phyloP scores from a whole-genome alignment of 2,888 invertebrate genomes.

The Lasioglossum calceatum region DNA sequence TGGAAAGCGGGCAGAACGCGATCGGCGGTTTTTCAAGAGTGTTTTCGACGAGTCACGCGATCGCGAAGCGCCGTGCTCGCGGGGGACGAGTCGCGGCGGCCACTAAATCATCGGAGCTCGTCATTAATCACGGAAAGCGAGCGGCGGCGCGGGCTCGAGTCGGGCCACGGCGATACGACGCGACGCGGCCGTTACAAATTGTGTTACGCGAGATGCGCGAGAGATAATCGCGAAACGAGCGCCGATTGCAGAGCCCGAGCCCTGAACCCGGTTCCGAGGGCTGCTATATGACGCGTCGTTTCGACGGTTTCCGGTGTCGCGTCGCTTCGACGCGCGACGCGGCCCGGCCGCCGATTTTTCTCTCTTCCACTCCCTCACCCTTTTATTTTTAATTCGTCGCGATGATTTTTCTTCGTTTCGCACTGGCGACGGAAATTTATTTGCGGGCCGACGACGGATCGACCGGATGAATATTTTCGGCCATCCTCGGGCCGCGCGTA shows the following conservation, averaged over 20 bases:
- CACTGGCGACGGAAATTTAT: conserved; percentile 2
- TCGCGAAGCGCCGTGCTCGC: conserved; percentile 40
- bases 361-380: neutral
- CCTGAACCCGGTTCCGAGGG: conserved; percentile 4
- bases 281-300: conserved; percentile 66
- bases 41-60: conserved; percentile 74
- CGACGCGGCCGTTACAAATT: conserved; percentile 71
- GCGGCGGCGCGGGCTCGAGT: conserved; percentile 40
- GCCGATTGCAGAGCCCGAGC: conserved; percentile 39
- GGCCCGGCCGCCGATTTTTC: conserved; percentile 25
- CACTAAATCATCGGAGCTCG: conserved; percentile 76
- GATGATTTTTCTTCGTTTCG: conserved; percentile 10
- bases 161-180: conserved; percentile 60
- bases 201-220: conserved; percentile 74
- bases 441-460: neutral
- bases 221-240: conserved; percentile 69
- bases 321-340: neutral
- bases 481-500: neutral
- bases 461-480: neutral
- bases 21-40: conserved; percentile 61
- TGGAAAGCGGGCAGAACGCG: conserved; percentile 56
- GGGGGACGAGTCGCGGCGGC: conserved; percentile 58
- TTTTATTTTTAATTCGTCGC: conserved; percentile 11
- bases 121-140: conserved; percentile 77
- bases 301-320: conserved; percentile 48